Evolutionary conservation across 2,888 invertebrate species (phyloP), one percentile per base, ranked within the genome.

Genomic region (Congeria kusceri): DNA sequence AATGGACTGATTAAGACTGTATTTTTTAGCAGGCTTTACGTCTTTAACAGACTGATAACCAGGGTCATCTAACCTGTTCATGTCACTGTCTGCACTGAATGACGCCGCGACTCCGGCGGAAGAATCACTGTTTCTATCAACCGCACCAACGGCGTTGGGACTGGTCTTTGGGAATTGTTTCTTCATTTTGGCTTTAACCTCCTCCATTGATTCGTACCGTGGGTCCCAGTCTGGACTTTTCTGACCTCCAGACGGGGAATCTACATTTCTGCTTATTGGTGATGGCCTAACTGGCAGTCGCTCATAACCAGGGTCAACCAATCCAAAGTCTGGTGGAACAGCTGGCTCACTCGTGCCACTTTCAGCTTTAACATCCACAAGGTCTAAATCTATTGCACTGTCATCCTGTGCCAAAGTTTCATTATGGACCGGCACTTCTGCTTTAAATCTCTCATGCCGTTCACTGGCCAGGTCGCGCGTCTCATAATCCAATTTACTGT

Each of bases 361-460:
- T 11, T 47, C 49, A 32, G 32, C 18, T 28, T 23, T 44, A 27
- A 32, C 20, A 15, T 66, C 67, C 66, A 57, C 59, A 49, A 18
- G 27, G 3, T 83, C 83, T 18, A 83, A 58, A 58, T 83, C 83
- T 28, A 83, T 70, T 28, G 83, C 83, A 77, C 79, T 80, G 25
- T 80, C 80, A 71, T 83, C 79, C 9, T 65, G 69, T 7, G 65
- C 13, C 11, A 80, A 5, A 56, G 57, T 68, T 13, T 74, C 71
- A 71, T 74, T 77, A 11, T 29, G n/a, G 9, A 67, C 20, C 25
- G 49, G 44, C 20, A 46, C 59, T 68, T 77, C 77, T 13, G 49
- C 46, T 28, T 65, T 56, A 9, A 68, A 20, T 20, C 57, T 64
- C n/a, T 59, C 62, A 23, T 63, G 25, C 44, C 58, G 49, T 25